Percentiles rank a stretch among this genome's conserved stretches.
Conservation (phyloP, 2,888 invertebrate genomes). For the Coelopa pilipes region DNA sequence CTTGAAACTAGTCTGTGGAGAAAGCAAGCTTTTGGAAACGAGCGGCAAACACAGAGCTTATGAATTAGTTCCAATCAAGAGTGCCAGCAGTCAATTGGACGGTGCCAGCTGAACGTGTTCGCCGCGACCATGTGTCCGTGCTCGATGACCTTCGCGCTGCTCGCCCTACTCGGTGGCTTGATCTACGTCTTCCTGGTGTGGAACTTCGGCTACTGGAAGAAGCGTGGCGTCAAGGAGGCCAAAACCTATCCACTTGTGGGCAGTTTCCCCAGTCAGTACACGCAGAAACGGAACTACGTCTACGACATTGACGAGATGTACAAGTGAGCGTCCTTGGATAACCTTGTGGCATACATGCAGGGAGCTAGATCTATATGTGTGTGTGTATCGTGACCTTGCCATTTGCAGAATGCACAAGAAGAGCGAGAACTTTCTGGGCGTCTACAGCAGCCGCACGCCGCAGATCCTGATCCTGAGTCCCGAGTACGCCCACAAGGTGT, state of each 20-base stretch:
- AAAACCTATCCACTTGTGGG: constrained; percentile 39
- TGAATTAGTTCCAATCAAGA: too few species aligned
- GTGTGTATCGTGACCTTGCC: neutral
- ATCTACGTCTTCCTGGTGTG: constrained; percentile 40
- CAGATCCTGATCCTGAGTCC: constrained; percentile 62
- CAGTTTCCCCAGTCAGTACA: constrained; percentile 40
- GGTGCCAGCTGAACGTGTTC: too few species aligned
- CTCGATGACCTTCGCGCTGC: constrained; percentile 5
- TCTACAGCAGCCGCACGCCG: constrained; percentile 61
- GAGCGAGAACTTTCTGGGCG: constrained; percentile 62
- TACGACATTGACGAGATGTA: constrained; percentile 45
- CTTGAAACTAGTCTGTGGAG: too few species aligned
- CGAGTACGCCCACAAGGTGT: constrained; percentile 59
- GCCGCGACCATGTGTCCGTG: neutral
- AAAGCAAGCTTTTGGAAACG: too few species aligned
- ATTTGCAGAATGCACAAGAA: constrained; percentile 49
- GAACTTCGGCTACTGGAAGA: constrained; percentile 41
- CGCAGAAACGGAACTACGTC: constrained; percentile 40
- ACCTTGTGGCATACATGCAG: neutral
- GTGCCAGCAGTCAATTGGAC: too few species aligned
- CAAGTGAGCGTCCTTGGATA: constrained; percentile 26
- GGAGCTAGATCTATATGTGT: neutral
- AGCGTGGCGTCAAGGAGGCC: constrained; percentile 37
- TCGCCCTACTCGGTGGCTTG: constrained; percentile 23
- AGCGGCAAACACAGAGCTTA: too few species aligned